Conservation (phyloP, 2,797 vertebrate species). For the Lepilemur septentrionalis region DNA sequence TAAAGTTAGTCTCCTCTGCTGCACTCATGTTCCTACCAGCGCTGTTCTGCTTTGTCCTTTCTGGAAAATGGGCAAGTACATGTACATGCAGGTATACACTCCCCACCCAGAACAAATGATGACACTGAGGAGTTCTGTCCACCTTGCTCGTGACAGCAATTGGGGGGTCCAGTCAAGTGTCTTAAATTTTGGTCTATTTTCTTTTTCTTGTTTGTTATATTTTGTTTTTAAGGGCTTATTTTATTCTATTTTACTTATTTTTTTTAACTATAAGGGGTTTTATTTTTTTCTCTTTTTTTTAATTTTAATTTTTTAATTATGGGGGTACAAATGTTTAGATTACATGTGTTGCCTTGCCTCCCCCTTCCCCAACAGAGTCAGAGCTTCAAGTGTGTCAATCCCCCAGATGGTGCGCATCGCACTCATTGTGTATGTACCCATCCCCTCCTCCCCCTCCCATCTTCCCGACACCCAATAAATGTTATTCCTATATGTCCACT, state of each 20-base stretch:
- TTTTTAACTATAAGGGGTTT: too few species aligned
- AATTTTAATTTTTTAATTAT: too few species aligned
- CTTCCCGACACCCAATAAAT: too few species aligned
- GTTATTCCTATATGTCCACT: too few species aligned
- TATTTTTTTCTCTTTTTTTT: too few species aligned
- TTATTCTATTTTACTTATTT: neutral
- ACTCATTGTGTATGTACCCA: too few species aligned
- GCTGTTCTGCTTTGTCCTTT: neutral
- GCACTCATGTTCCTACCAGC: neutral
- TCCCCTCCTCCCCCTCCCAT: too few species aligned
- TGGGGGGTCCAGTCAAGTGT: neutral
- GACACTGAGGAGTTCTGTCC: neutral
- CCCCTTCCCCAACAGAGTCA: too few species aligned
- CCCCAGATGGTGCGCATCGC: too few species aligned
- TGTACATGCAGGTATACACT: neutral
- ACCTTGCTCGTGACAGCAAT: neutral
- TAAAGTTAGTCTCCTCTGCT: neutral
- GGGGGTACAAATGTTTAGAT: too few species aligned
- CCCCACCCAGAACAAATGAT: neutral
- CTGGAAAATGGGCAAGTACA: neutral
- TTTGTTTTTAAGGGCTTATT: neutral
- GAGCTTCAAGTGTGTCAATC: too few species aligned
- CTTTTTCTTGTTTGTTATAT: neutral
- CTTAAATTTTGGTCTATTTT: neutral
- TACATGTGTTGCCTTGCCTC: too few species aligned